These are phyloP conservation scores for Eurytoma californica DNA, from an alignment of 2,888 invertebrate species.

Conservation along the genomic window DNA sequence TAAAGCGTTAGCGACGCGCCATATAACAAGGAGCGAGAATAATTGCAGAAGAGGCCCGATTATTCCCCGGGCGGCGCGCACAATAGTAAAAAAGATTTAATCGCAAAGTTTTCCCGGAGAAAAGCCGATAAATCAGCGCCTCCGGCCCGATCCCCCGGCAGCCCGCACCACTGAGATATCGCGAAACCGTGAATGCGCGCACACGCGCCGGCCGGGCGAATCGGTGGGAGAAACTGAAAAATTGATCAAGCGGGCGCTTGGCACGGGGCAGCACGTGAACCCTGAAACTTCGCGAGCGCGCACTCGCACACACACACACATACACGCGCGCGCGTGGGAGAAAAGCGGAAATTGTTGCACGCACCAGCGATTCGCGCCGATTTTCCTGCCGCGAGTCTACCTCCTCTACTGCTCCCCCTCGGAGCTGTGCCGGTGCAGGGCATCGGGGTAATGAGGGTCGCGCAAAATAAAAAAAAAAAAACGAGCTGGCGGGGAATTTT, in stretches of 20 bases:
- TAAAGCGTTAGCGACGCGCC: slow-evolving; percentile 52
- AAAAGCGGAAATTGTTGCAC: slow-evolving; percentile 54
- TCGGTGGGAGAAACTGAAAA: slow-evolving; percentile 52
- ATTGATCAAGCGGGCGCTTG: slow-evolving; percentile 57
- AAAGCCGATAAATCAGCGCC: slow-evolving; percentile 54
- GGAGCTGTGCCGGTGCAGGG: too few species aligned
- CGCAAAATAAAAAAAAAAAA: slow-evolving; percentile 11
- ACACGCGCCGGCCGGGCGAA: background rate
- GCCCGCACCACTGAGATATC: background rate
- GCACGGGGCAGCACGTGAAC: slow-evolving; percentile 48
- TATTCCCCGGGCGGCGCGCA: slow-evolving; percentile 46
- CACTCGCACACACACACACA: background rate
- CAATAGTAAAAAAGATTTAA: slow-evolving; percentile 57
- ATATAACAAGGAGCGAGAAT: slow-evolving; percentile 52
- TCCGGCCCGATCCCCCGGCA: background rate
- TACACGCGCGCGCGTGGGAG: background rate
- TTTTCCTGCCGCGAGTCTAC: slow-evolving; percentile 36
- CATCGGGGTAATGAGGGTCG: slow-evolving; percentile 29
- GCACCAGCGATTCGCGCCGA: slow-evolving; percentile 48
- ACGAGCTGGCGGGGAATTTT: slow-evolving; percentile 2
- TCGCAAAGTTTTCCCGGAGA: slow-evolving; percentile 56
- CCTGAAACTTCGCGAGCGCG: background rate
- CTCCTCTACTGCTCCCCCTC: background rate
- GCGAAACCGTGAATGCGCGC: background rate
- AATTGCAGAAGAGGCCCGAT: slow-evolving; percentile 50